Percentiles rank a stretch among this genome's conserved stretches.
Conservation (phyloP, 2,113 vertebrate genomes). For the human region DNA sequence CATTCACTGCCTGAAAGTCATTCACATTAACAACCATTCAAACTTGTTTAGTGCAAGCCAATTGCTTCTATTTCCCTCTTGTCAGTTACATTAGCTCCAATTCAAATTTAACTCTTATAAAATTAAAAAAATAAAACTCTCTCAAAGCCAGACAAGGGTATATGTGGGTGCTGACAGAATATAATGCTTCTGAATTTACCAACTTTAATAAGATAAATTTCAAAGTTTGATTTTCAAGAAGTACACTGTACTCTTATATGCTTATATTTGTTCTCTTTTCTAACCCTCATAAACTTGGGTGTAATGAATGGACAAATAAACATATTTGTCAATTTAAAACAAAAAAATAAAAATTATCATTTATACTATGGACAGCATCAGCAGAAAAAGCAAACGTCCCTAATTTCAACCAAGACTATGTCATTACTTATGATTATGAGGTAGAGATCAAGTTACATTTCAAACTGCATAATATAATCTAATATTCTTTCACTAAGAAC, state of each 20-base stretch:
- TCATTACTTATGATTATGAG: conserved; percentile 72
- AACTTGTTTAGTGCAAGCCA: conserved; percentile 86
- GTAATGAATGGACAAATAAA: conserved; percentile 55
- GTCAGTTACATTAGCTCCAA: conserved; percentile 83
- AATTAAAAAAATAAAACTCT: conserved; percentile 78
- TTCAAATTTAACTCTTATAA: conserved; percentile 81
- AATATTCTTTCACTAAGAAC: conserved; percentile 79
- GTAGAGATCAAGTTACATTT: conserved; percentile 73
- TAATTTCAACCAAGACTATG: conserved; percentile 79
- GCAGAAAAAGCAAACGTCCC: conserved; percentile 51
- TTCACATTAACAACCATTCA: conserved; percentile 86
- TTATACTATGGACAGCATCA: conserved; percentile 36
- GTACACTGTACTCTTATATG: background rate
- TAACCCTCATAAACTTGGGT: background rate
- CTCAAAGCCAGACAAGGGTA: conserved; percentile 65
- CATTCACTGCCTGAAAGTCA: conserved; percentile 86
- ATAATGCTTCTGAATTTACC: conserved; percentile 59
- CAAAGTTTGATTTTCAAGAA: conserved; percentile 68
- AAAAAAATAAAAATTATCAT: conserved; percentile 56
- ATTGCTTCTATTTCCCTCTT: conserved; percentile 83
- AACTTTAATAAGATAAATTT: conserved; percentile 76
- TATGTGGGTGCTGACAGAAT: conserved; percentile 60
- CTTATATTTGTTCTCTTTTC: background rate
- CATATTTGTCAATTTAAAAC: conserved; percentile 26
- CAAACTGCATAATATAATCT: conserved; percentile 81